These are phyloP conservation scores for Pterois miles DNA, from an alignment of 2,797 vertebrate species.

Conservation along the genomic window DNA sequence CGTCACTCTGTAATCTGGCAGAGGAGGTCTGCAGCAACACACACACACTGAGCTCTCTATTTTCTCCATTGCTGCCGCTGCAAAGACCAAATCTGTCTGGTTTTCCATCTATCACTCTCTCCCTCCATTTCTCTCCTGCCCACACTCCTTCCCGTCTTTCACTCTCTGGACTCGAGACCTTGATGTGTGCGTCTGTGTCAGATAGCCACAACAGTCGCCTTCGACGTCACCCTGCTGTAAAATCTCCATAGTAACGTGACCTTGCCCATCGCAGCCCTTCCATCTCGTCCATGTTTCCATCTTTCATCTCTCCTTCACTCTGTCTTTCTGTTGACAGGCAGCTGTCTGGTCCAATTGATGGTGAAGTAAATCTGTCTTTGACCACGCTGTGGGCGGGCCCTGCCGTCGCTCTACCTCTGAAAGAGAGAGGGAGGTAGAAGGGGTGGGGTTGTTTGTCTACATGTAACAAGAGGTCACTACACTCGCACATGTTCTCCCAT, in stretches of 20 bases:
- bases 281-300: slow-evolving; percentile 41
- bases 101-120: slow-evolving; percentile 63
- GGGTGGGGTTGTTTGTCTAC: slow-evolving; percentile 59
- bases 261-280: slow-evolving; percentile 62
- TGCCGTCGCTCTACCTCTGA: slow-evolving; percentile 10
- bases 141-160: slow-evolving; percentile 41
- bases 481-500: not conserved
- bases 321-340: slow-evolving; percentile 59
- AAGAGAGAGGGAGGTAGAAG: not conserved
- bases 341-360: slow-evolving; percentile 60
- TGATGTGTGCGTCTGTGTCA: slow-evolving; percentile 62
- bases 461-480: slow-evolving; percentile 34
- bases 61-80: slow-evolving; percentile 51
- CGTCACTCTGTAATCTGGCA: slow-evolving; percentile 82
- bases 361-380: slow-evolving; percentile 60
- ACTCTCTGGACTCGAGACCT: slow-evolving; percentile 62
- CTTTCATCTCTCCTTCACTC: slow-evolving; percentile 46
- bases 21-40: slow-evolving; percentile 69
- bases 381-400: slow-evolving; percentile 60
- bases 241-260: slow-evolving; percentile 71
- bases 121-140: slow-evolving; percentile 15
- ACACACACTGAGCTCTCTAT: slow-evolving; percentile 44
- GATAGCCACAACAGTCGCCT: slow-evolving; percentile 62
- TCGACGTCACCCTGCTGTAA: slow-evolving; percentile 58
- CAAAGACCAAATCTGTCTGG: slow-evolving; percentile 57